Evolutionary conservation across 2,113 vertebrate genomes (phyloP).

Genomic region (Hystrix cristata): DNA sequence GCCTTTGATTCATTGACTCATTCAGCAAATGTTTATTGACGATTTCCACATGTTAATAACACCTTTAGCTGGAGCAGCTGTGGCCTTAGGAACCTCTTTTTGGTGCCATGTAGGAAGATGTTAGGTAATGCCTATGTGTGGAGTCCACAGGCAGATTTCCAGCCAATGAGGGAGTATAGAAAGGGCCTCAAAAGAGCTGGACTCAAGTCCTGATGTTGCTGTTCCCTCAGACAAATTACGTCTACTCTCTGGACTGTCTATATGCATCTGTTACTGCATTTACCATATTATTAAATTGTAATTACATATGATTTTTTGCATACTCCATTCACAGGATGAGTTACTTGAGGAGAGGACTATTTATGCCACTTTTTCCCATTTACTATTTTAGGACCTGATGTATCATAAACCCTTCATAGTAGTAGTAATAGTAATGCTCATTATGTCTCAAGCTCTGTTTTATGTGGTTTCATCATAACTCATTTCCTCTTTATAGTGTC

Average conservation of each 20-base stretch:
- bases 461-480: neutral
- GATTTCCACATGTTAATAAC: neutral
- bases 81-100: conserved; percentile 53
- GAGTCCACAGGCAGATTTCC: conserved; percentile 14
- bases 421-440: neutral
- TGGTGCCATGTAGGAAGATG: conserved; percentile 33
- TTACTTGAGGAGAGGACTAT: neutral
- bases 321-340: neutral
- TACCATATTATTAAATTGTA: neutral
- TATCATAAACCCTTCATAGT: neutral
- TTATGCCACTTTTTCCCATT: neutral
- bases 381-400: neutral
- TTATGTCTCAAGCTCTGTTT: neutral
- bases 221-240: neutral
- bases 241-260: neutral
- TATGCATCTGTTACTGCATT: neutral
- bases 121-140: neutral
- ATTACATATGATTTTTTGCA: conserved; percentile 2
- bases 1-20: conserved; percentile 61
- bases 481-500: neutral
- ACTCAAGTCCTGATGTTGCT: neutral
- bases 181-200: neutral
- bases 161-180: neutral
- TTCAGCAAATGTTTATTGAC: conserved; percentile 50
- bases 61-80: conserved; percentile 25